These are phyloP conservation scores for Pollimyrus isidori DNA, from an alignment of 2,113 vertebrate species.

Conservation along the genomic window DNA sequence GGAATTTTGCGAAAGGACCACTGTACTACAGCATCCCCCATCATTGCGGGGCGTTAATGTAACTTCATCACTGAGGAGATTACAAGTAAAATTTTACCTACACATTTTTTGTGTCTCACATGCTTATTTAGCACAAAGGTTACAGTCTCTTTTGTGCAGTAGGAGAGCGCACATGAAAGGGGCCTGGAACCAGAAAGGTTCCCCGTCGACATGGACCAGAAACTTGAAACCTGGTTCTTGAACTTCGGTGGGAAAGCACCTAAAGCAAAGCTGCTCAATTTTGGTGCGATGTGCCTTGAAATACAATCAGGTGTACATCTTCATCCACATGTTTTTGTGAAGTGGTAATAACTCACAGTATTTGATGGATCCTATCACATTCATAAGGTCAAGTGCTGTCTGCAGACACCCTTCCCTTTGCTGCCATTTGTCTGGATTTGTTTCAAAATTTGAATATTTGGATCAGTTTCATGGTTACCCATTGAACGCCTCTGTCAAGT, in stretches of 20 bases:
- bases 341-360: no score
- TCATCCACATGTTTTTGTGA: no score
- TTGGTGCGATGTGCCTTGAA: background rate
- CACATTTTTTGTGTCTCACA: no score
- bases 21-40: background rate
- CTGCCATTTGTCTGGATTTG: background rate
- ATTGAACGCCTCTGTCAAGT: background rate
- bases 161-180: background rate
- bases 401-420: background rate
- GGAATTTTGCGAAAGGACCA: no score
- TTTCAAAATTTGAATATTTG: background rate
- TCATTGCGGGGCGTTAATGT: background rate
- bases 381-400: background rate
- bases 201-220: background rate
- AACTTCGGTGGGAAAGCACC: background rate
- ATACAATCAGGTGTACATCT: no score
- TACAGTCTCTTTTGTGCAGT: background rate
- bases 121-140: background rate
- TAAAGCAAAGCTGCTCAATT: background rate
- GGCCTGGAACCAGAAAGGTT: background rate
- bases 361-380: no score
- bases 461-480: background rate
- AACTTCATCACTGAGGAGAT: background rate
- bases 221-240: background rate
- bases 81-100: background rate